phyloP scores from a whole-genome alignment of 2,797 vertebrate genomes.

The Antrozous pallidus region DNA sequence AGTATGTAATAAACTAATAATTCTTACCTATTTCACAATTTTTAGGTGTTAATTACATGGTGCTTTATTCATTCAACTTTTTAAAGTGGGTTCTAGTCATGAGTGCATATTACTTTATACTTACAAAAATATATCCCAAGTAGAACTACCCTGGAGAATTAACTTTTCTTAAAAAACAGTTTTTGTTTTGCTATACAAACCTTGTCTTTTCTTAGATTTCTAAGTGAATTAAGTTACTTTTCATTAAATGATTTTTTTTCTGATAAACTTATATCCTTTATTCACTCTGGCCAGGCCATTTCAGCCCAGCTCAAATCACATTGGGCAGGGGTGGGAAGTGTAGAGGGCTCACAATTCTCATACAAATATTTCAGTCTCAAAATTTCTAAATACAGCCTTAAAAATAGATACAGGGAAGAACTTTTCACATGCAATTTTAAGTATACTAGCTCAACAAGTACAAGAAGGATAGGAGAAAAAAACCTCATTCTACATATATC shows the following conservation, averaged over 20 bases:
- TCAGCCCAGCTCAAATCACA: too few species aligned
- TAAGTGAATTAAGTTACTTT: constrained; percentile 31
- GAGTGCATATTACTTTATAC: neutral
- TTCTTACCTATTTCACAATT: neutral
- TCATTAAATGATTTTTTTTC: neutral
- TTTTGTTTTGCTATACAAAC: neutral
- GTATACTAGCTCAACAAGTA: constrained; percentile 18
- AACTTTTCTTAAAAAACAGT: neutral
- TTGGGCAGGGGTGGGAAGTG: neutral
- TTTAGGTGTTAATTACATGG: neutral
- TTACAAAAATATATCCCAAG: neutral
- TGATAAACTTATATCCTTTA: too few species aligned
- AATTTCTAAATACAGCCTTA: constrained; percentile 43
- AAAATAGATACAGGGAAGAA: neutral
- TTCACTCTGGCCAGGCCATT: too few species aligned
- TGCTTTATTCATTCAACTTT: neutral
- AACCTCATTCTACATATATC: neutral
- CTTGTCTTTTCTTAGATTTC: neutral
- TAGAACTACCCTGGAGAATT: neutral
- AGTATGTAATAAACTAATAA: neutral
- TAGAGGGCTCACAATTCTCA: neutral
- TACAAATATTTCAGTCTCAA: neutral
- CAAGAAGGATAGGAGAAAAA: neutral
- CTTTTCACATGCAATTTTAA: constrained; percentile 44
- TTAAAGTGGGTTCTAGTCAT: neutral